Conservation (phyloP, 2,797 vertebrate species). For the Anomalospiza imberbis region DNA sequence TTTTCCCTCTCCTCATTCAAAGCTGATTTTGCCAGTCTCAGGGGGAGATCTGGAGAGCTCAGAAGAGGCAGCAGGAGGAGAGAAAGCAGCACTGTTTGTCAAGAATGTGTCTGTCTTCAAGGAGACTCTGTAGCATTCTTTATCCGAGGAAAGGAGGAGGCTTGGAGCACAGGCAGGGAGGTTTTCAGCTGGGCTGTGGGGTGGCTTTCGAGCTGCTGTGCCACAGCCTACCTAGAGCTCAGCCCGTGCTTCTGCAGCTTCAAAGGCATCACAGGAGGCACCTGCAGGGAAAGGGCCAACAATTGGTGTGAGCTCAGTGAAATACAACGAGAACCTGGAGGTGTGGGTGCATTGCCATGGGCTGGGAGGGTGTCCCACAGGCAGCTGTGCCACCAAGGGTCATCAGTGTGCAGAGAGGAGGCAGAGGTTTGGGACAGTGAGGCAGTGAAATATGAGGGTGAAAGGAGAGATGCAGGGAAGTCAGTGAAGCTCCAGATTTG, state of each 20-base stretch:
- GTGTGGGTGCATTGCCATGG: rapidly evolving
- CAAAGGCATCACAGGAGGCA: not conserved
- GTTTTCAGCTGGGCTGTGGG: not conserved
- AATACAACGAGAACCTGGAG: not conserved
- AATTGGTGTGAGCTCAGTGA: not conserved
- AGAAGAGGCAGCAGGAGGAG: not conserved
- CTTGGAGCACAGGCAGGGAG: not conserved
- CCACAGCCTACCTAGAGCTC: not conserved
- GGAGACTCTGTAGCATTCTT: not conserved
- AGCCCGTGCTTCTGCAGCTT: not conserved
- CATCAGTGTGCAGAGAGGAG: not conserved
- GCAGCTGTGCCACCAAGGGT: not conserved
- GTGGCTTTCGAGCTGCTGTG: not conserved
- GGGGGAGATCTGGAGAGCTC: not conserved
- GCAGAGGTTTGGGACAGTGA: not conserved
- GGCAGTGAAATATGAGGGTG: not conserved
- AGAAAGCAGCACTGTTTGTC: not conserved
- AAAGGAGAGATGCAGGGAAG: not conserved
- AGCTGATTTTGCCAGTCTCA: not conserved
- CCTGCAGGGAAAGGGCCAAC: not conserved
- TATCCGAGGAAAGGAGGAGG: not conserved
- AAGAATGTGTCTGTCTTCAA: not conserved
- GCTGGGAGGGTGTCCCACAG: not conserved
- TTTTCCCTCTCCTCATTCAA: not conserved
- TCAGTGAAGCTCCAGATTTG: not conserved